Conservation (phyloP, 2,113 vertebrate genomes). For the Pelecanoides urinatrix region DNA sequence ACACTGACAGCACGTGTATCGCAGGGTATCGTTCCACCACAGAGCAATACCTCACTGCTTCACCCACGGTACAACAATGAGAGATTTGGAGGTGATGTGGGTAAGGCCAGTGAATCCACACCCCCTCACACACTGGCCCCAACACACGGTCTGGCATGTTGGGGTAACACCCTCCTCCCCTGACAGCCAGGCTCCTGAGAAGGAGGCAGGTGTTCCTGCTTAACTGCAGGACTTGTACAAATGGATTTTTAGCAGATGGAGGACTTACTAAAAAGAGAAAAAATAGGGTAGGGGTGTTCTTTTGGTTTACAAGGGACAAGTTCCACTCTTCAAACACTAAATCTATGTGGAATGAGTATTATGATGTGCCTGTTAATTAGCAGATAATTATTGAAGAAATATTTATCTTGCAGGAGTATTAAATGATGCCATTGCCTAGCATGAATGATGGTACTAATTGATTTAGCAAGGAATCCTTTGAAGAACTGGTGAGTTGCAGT, state of each 20-base stretch:
- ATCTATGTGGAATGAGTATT: neutral
- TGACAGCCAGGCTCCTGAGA: neutral
- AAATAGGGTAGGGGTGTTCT: neutral
- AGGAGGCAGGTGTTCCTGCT: neutral
- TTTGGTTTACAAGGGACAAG: neutral
- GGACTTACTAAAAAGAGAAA: neutral
- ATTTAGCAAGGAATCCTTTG: neutral
- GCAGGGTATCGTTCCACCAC: neutral
- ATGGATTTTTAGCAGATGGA: neutral
- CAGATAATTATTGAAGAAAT: neutral
- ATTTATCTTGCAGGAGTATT: neutral
- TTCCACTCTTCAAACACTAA: neutral
- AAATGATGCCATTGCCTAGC: neutral
- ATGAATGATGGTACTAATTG: neutral
- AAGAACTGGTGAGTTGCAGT: neutral
- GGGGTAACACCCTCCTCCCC: neutral
- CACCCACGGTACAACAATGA: neutral
- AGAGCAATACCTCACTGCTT: neutral
- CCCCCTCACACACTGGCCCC: neutral
- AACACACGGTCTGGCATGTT: neutral
- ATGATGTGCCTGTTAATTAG: neutral
- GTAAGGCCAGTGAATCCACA: neutral
- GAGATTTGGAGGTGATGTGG: neutral
- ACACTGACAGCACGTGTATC: accelerated
- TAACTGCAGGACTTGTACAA: neutral